Conservation (phyloP, 2,797 vertebrate genomes). For the Chaenodraco wilsoni region DNA sequence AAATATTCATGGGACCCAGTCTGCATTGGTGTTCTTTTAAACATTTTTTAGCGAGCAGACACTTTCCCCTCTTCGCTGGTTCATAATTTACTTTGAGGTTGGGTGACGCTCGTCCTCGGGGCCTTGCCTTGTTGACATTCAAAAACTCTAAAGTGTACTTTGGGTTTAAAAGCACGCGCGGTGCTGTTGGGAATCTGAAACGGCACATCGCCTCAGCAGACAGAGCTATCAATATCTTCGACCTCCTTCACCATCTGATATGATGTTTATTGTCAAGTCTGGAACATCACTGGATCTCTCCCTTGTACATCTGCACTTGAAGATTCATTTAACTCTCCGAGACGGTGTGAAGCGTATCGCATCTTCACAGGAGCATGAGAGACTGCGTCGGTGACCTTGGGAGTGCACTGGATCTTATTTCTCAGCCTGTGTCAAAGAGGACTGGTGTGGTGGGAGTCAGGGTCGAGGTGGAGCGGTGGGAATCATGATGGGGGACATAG, state of each 20-base stretch:
- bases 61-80: constrained; percentile 44
- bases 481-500: constrained; percentile 44
- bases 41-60: constrained; percentile 60
- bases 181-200: constrained; percentile 38
- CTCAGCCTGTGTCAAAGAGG: constrained; percentile 56
- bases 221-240: constrained; percentile 72
- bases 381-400: constrained; percentile 79
- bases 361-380: constrained; percentile 61
- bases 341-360: constrained; percentile 70
- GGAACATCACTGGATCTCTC: constrained; percentile 58
- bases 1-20: constrained; percentile 80
- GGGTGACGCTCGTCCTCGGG: constrained; percentile 35
- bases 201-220: constrained; percentile 42
- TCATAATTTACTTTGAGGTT: constrained; percentile 63
- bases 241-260: constrained; percentile 76
- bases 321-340: constrained; percentile 69
- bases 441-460: constrained; percentile 5
- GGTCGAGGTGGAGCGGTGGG: constrained; percentile 1
- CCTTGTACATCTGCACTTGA: constrained; percentile 61
- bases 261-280: constrained; percentile 75
- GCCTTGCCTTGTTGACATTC: constrained; percentile 35
- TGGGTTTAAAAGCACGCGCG: constrained; percentile 29
- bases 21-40: constrained; percentile 70
- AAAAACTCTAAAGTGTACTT: constrained; percentile 55
- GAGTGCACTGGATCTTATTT: constrained; percentile 75